Evolutionary conservation across 2,888 invertebrate species (phyloP).

Genomic region (Chirona hameri): DNA sequence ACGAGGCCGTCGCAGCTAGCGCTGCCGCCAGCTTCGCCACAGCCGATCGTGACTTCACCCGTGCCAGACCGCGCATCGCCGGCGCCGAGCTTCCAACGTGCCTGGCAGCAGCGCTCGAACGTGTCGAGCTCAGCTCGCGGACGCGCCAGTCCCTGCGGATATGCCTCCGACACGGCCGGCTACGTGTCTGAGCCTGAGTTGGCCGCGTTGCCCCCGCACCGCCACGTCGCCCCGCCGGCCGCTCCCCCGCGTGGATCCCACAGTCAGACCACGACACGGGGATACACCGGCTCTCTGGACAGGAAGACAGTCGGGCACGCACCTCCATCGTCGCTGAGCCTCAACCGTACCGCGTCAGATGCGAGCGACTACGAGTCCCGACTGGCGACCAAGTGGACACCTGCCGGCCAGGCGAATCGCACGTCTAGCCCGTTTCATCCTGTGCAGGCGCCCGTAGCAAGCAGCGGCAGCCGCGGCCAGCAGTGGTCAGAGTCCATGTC

Average conservation of each 20-base stretch:
- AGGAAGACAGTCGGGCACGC: background rate
- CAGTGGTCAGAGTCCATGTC: no score
- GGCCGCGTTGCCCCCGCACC: background rate
- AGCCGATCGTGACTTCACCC: conserved; percentile 41
- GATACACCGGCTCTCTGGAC: background rate
- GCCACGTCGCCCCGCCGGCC: background rate
- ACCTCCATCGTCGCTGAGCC: background rate
- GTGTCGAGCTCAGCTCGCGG: background rate
- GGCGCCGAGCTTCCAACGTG: background rate
- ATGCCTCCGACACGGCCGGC: background rate
- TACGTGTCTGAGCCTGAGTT: background rate
- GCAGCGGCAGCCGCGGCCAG: background rate
- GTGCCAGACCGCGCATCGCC: background rate
- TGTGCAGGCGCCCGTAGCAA: background rate
- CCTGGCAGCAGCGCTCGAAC: background rate
- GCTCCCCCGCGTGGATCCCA: background rate
- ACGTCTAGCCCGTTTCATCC: background rate
- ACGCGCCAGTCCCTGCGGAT: background rate
- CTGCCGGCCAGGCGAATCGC: background rate
- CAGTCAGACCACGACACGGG: background rate
- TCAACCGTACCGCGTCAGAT: background rate
- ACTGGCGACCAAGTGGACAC: background rate
- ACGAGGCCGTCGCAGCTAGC: background rate
- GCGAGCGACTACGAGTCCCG: background rate
- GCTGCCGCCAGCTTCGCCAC: conserved; percentile 38